These are phyloP conservation scores for Geococcyx californianus DNA, from an alignment of 2,113 vertebrate genomes.

Conservation along the genomic window DNA sequence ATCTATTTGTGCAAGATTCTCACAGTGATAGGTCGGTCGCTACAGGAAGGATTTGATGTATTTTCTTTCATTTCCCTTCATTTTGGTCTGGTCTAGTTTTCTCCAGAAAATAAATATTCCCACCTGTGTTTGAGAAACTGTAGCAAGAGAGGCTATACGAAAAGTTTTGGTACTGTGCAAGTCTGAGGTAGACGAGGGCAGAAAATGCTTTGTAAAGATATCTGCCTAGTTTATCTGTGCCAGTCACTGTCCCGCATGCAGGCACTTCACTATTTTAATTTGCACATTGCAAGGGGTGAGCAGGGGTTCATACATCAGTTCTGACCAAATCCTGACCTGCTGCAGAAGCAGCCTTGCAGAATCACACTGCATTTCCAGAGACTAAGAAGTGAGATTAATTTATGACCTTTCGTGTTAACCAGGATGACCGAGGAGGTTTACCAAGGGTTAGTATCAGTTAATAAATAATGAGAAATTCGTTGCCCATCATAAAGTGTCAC, in stretches of 20 bases:
- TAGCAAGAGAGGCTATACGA: not conserved
- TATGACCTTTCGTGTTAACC: not conserved
- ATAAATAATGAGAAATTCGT: not conserved
- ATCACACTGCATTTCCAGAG: not conserved
- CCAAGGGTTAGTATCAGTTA: not conserved
- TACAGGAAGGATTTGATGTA: not conserved
- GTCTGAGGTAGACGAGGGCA: not conserved
- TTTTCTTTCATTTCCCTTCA: not conserved
- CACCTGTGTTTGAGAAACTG: not conserved
- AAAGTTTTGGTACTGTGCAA: not conserved
- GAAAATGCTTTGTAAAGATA: not conserved
- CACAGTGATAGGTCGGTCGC: not conserved
- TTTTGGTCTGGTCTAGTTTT: not conserved
- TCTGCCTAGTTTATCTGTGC: not conserved
- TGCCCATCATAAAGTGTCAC: not conserved
- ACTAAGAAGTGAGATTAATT: not conserved
- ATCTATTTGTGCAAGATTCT: not conserved
- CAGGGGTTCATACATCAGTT: not conserved
- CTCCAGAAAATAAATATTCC: not conserved
- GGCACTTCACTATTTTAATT: not conserved
- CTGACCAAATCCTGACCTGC: not conserved
- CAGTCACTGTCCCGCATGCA: fast-evolving
- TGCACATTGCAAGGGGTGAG: not conserved
- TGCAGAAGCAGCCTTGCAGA: not conserved
- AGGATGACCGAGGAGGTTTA: not conserved